Evolutionary conservation across 2,888 invertebrate genomes (phyloP).

Genomic region (Drosophila antonietae): DNA sequence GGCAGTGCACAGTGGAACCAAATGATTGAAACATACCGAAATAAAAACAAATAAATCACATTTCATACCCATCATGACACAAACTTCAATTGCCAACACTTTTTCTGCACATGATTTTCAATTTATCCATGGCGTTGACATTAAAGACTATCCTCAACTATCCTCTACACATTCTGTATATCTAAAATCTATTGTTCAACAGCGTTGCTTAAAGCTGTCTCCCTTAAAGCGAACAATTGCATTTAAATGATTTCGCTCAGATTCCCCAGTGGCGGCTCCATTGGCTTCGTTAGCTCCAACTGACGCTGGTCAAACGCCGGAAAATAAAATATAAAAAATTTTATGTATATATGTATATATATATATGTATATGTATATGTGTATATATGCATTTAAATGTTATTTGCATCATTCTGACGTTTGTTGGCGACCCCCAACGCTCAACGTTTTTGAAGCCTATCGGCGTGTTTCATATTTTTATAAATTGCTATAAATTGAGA

Average conservation of each 20-base stretch:
- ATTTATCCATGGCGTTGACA: background rate
- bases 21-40: background rate
- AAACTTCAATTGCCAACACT: background rate
- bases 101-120: no score
- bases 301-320: conserved; percentile 34
- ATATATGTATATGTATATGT: background rate
- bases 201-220: conserved; percentile 13
- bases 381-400: conserved; percentile 61
- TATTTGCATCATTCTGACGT: conserved; percentile 53
- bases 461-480: conserved; percentile 78
- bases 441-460: conserved; percentile 43
- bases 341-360: no score
- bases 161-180: background rate
- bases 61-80: background rate
- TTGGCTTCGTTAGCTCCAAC: conserved; percentile 68
- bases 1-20: conserved; percentile 52
- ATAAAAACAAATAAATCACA: background rate
- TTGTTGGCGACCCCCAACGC: conserved; percentile 21
- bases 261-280: conserved; percentile 44
- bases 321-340: conserved; percentile 23
- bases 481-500: conserved; percentile 82
- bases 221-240: conserved; percentile 36
- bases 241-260: conserved; percentile 50
- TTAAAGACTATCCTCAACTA: background rate
- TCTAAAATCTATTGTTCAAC: conserved; percentile 15